Evolutionary conservation across 2,888 invertebrate genomes (phyloP).

Genomic region (Disparrhopalites patrizii): DNA sequence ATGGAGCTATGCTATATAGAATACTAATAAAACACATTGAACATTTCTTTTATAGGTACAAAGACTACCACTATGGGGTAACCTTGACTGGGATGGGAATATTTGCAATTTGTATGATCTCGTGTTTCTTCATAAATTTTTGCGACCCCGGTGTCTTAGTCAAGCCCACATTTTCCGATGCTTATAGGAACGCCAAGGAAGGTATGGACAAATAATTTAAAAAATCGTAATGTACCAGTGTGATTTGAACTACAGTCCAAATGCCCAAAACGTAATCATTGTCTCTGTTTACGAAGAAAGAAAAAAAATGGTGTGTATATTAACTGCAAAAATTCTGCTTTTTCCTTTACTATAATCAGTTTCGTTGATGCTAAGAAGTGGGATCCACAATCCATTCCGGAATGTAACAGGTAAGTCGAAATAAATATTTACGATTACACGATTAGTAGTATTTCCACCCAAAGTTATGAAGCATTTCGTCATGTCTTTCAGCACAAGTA

Average conservation of each 20-base stretch:
- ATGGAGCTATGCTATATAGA: not conserved
- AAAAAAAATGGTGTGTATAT: not conserved
- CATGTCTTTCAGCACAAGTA: not conserved
- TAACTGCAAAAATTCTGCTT: no score
- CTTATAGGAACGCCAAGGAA: slow-evolving; percentile 29
- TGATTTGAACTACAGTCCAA: no score
- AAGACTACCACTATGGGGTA: slow-evolving; percentile 17
- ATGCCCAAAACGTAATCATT: no score
- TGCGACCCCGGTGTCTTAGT: slow-evolving; percentile 37
- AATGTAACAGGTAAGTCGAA: slow-evolving; percentile 15
- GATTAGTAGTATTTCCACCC: not conserved
- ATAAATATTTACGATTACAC: not conserved
- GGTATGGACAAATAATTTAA: slow-evolving; percentile 10
- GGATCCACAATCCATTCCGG: slow-evolving; percentile 12
- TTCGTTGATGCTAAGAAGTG: slow-evolving; percentile 13
- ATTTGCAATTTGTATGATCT: slow-evolving; percentile 19
- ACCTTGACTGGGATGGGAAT: slow-evolving; percentile 16
- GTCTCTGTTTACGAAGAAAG: no score
- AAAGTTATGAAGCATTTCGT: not conserved
- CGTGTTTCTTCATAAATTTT: slow-evolving; percentile 33
- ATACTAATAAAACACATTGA: no score
- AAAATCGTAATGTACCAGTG: not conserved
- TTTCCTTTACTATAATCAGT: not conserved
- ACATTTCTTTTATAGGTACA: no score
- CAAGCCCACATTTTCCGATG: slow-evolving; percentile 31